These are phyloP conservation scores for Eupsilia transversa DNA, from an alignment of 2,888 invertebrate genomes.

Conservation along the genomic window DNA sequence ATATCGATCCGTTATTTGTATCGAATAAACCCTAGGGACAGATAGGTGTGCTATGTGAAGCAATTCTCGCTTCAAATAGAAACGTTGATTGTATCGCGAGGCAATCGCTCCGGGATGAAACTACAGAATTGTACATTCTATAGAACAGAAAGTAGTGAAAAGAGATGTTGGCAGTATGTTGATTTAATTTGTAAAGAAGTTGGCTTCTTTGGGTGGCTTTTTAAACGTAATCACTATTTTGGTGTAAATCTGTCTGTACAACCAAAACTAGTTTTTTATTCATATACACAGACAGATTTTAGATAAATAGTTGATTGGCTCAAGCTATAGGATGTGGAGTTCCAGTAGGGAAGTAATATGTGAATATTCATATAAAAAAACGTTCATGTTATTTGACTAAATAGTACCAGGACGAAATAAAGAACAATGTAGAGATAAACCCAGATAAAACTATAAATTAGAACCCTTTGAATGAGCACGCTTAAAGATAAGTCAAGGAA, in stretches of 20 bases:
- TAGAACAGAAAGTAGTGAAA: conserved; percentile 21
- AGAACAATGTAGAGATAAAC: neutral
- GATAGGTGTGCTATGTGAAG: conserved; percentile 41
- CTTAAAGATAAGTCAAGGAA: neutral
- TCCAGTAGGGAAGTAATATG: neutral
- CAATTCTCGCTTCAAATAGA: conserved; percentile 62
- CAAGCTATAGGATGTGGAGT: neutral
- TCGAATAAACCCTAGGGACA: conserved; percentile 37
- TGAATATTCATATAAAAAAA: neutral
- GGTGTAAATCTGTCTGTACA: neutral
- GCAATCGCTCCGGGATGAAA: conserved; percentile 46
- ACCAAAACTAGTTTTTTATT: neutral
- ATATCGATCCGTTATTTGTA: conserved; percentile 44
- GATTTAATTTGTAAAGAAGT: conserved; percentile 24
- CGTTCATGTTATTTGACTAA: neutral
- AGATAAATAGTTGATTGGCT: neutral
- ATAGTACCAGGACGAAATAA: neutral
- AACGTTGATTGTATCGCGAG: conserved; percentile 56
- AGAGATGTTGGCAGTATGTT: conserved; percentile 17
- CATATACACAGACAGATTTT: neutral
- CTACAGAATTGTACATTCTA: conserved; percentile 44
- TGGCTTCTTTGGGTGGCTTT: neutral
- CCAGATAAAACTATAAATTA: neutral
- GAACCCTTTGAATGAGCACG: neutral
- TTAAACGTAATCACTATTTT: neutral